Conservation (phyloP, 2,797 vertebrate species). For the Eulemur coronatus region DNA sequence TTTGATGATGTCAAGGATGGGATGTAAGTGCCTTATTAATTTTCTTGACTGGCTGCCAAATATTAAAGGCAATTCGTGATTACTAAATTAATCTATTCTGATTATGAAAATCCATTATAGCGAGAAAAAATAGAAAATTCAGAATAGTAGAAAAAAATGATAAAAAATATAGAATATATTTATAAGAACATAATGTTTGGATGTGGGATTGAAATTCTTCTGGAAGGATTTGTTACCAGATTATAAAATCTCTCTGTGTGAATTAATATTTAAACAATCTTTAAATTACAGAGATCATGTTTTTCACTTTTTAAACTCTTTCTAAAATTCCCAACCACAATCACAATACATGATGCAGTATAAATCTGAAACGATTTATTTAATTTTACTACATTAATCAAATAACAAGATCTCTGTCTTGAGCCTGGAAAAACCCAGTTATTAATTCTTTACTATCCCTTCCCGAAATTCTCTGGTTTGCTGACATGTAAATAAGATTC, state of each 20-base stretch:
- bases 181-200: slow-evolving; percentile 31
- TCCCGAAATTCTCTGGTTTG: slow-evolving; percentile 46
- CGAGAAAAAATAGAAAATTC: slow-evolving; percentile 42
- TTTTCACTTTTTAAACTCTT: slow-evolving; percentile 54
- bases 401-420: slow-evolving; percentile 29
- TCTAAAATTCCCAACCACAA: slow-evolving; percentile 52
- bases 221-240: neutral
- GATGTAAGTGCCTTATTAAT: slow-evolving; percentile 58
- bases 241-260: slow-evolving; percentile 37
- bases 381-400: slow-evolving; percentile 37
- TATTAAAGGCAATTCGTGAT: slow-evolving; percentile 30
- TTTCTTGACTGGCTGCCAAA: slow-evolving; percentile 52
- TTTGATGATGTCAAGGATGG: slow-evolving; percentile 48
- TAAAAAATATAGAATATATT: slow-evolving; percentile 41
- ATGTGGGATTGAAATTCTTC: slow-evolving; percentile 57
- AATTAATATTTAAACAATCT: slow-evolving; percentile 51
- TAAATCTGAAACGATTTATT: slow-evolving; percentile 45
- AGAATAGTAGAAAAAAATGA: slow-evolving; percentile 1
- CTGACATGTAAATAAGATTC: slow-evolving; percentile 58
- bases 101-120: slow-evolving; percentile 57
- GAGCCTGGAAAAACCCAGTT: slow-evolving; percentile 53
- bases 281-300: slow-evolving; percentile 4
- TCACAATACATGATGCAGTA: neutral
- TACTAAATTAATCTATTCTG: slow-evolving; percentile 40
- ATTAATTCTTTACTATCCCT: neutral